Percentiles rank a stretch among this genome's conserved stretches.
Conservation (phyloP, 2,888 invertebrate genomes). For the Andrena flavipes region DNA sequence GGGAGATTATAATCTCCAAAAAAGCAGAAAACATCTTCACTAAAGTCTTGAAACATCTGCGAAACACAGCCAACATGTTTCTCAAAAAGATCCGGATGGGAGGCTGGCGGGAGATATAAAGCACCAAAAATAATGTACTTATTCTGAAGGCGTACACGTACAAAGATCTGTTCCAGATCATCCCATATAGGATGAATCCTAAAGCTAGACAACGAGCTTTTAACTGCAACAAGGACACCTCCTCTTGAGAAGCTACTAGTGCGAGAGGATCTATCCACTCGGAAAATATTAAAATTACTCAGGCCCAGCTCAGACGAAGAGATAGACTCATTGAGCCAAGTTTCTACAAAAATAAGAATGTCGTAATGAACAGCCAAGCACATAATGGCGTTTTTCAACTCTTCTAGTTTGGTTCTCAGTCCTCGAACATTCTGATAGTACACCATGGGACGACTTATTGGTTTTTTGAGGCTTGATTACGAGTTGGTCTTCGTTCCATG, state of each 20-base stretch:
- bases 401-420: background rate
- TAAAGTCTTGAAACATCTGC: background rate
- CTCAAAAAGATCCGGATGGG: background rate
- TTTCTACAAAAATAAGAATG: background rate
- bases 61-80: conserved; percentile 7
- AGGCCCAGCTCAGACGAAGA: conserved; percentile 1
- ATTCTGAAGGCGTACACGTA: background rate
- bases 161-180: background rate
- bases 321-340: background rate
- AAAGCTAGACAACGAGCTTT: no score
- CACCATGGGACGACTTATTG: background rate
- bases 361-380: background rate
- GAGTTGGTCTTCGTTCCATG: background rate
- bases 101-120: background rate
- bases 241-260: background rate
- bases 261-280: background rate
- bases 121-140: background rate
- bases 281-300: conserved; percentile 1
- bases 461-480: background rate
- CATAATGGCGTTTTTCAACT: background rate
- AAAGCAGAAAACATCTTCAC: no score
- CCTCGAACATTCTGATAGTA: conserved; percentile 5
- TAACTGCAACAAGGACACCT: no score
- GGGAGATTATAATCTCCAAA: no score
- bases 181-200: no score